Evolutionary conservation across 2,113 vertebrate species (phyloP), one percentile per base, ranked within the genome.

Genomic region (Porphyrio hochstetteri): DNA sequence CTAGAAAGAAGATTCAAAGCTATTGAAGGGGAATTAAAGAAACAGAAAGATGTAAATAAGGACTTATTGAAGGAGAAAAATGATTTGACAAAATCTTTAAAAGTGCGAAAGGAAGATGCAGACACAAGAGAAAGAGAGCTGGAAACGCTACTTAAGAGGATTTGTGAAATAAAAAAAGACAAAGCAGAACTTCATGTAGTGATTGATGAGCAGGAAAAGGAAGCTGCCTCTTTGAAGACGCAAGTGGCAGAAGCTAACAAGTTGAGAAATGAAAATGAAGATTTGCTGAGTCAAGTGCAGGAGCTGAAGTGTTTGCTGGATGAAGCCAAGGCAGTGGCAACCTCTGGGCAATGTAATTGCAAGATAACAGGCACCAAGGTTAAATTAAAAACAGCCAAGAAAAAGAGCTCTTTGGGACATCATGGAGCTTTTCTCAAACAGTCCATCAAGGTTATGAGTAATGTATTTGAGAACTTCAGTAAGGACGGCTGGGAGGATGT

Each of bases 401-500:
- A 98, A 97, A 98, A 97, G 96, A 97, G 97, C 86, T 95, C 96
- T 78, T 95, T 95, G 96, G 98, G 96, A 97, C 95, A 79, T 95
- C 97, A 98, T 98, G 98, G 98, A 94, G 97, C 96, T 98, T 98
- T 98, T 97, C 98, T 98, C 97, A 98, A 98, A 98, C 97, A 98
- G 98, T 98, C 98, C 98, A 98, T 98, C 98, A 98, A 98, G 98
- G 98, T 98, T 98, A 98, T 98, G 97, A 98, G 98, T 98, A 98
- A 97, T 95, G 86, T 98, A 96, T 98, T 98, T 96, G 98, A 98
- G 97, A 99, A 98, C 98, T 98, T 98, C 91, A 97, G 96, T 98
- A 99, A 99, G 98, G 99, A 99, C 90, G 98, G 98, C 97, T 99
- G 99, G 99, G 99, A 99, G 97, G 99, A 99, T 98, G 84, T 99